These are phyloP conservation scores for Leptinotarsa peninsularis DNA, from an alignment of 2,888 invertebrate species.

Conservation along the genomic window DNA sequence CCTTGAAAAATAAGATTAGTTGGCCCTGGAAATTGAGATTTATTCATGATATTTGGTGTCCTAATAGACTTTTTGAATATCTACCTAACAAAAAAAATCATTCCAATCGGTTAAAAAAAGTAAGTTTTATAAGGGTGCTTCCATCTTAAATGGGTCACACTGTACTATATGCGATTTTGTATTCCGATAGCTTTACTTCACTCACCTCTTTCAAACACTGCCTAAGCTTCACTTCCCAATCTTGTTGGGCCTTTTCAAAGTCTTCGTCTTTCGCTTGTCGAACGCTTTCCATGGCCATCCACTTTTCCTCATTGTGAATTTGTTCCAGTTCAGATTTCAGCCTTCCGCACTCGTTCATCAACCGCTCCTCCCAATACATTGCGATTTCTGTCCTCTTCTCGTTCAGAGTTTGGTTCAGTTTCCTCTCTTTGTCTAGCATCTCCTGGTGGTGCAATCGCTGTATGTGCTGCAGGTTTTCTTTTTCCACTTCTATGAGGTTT, in stretches of 20 bases:
- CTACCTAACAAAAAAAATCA: too few relatives aligned
- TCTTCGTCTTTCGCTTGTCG: constrained; percentile 72
- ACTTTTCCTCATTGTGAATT: constrained; percentile 73
- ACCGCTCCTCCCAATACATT: constrained; percentile 74
- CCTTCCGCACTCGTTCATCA: constrained; percentile 73
- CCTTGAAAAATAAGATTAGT: too few relatives aligned
- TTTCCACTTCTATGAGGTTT: constrained; percentile 62
- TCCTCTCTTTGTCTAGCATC: constrained; percentile 66
- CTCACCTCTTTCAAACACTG: constrained; percentile 70
- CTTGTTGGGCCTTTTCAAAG: constrained; percentile 68
- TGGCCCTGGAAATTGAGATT: too few relatives aligned
- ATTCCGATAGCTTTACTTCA: not conserved
- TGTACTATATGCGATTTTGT: too few relatives aligned
- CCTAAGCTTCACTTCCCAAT: constrained; percentile 68
- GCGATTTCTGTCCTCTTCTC: constrained; percentile 71
- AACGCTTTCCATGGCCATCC: constrained; percentile 70
- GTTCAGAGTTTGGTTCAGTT: constrained; percentile 64
- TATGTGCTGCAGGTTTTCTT: constrained; percentile 64
- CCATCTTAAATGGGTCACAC: too few relatives aligned
- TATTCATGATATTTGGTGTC: too few relatives aligned
- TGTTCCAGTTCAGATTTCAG: constrained; percentile 73
- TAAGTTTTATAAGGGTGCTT: too few relatives aligned
- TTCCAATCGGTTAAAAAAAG: too few relatives aligned
- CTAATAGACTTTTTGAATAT: too few relatives aligned
- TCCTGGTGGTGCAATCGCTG: constrained; percentile 64